Percentiles rank a stretch among this genome's conserved stretches.
These are phyloP conservation scores for Phodopus roborovskii DNA, from an alignment of 2,113 vertebrate species.

Conservation along the genomic window DNA sequence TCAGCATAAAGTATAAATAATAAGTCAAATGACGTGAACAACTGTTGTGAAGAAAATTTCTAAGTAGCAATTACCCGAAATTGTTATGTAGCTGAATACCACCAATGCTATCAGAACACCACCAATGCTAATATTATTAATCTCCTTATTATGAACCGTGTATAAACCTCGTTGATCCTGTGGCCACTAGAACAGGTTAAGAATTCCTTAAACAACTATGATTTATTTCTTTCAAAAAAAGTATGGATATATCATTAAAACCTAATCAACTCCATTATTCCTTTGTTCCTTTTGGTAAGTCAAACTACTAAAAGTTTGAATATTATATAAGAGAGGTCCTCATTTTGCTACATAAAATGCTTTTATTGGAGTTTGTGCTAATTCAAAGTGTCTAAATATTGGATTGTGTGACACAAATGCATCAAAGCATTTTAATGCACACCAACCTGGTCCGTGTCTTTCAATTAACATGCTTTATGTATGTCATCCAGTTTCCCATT, in stretches of 20 bases:
- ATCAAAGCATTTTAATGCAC: background rate
- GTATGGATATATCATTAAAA: conserved; percentile 23
- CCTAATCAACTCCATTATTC: conserved; percentile 30
- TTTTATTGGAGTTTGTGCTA: background rate
- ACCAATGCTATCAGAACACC: background rate
- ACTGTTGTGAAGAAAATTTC: background rate
- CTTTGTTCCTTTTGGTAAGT: conserved; percentile 50
- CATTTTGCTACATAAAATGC: background rate
- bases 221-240: conserved; percentile 56
- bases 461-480: background rate
- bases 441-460: background rate
- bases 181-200: background rate
- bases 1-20: background rate
- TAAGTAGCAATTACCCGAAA: conserved; percentile 18
- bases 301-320: conserved; percentile 20
- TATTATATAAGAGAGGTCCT: conserved; percentile 12
- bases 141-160: conserved; percentile 20
- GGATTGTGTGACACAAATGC: background rate
- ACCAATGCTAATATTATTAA: background rate
- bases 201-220: conserved; percentile 16
- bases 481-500: too few species aligned
- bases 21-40: background rate
- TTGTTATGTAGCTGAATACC: background rate
- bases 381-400: background rate
- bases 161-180: background rate